Evolutionary conservation across 2,113 vertebrate genomes (phyloP).

Genomic region (Hydrochoerus hydrochaeris): DNA sequence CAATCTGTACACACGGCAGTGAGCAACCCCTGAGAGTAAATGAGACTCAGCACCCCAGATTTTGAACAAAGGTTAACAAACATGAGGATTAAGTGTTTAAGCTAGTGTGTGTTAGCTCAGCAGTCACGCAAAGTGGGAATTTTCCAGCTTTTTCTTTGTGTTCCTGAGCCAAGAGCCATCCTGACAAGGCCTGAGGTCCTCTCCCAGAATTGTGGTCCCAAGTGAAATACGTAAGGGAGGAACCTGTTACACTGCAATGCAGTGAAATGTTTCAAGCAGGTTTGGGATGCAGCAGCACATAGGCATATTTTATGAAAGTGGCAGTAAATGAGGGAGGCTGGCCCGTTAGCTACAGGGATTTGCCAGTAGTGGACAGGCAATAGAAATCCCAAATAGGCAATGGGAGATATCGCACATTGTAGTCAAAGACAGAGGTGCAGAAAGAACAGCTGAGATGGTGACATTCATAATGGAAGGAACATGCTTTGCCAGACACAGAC

Average conservation of each 20-base stretch:
- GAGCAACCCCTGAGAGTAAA: not conserved
- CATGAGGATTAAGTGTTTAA: not conserved
- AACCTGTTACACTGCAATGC: not conserved
- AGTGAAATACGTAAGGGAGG: not conserved
- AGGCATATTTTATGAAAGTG: not conserved
- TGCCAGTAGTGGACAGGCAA: not conserved
- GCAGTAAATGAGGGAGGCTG: not conserved
- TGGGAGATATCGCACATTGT: not conserved
- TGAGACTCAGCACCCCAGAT: fast-evolving
- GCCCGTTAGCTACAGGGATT: not conserved
- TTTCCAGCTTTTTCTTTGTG: not conserved
- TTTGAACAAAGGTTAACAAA: not conserved
- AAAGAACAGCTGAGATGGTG: not conserved
- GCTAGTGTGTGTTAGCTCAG: not conserved
- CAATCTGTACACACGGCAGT: not conserved
- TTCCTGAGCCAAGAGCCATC: not conserved
- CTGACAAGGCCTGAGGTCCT: not conserved
- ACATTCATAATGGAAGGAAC: not conserved
- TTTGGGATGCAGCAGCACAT: not conserved
- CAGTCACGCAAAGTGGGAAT: not conserved
- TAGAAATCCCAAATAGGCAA: not conserved
- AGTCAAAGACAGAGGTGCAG: not conserved
- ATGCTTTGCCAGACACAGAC: fast-evolving
- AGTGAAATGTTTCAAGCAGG: constrained; percentile 31
- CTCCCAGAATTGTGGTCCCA: not conserved